A percentile compares a stretch with the other conserved stretches of the same genome.
These are phyloP conservation scores for Micrastur ruficollis DNA, from an alignment of 2,797 vertebrate genomes.

Conservation along the genomic window DNA sequence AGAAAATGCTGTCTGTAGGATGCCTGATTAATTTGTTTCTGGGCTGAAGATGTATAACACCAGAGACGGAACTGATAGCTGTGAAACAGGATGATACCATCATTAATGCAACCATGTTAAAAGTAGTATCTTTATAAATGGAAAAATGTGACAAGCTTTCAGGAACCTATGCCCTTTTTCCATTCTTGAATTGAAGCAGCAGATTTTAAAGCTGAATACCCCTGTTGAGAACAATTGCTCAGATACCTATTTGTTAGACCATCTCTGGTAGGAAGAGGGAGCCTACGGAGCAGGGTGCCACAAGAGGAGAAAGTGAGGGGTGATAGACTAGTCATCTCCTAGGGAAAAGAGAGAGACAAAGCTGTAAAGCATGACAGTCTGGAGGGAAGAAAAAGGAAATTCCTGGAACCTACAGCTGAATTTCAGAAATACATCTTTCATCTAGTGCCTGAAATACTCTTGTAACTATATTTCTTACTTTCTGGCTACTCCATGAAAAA, in stretches of 20 bases:
- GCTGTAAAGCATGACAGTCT: background rate
- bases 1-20: background rate
- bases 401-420: background rate
- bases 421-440: background rate
- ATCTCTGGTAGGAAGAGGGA: background rate
- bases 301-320: background rate
- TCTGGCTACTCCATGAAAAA: background rate
- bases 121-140: background rate
- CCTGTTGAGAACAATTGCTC: background rate
- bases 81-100: background rate
- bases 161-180: background rate
- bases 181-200: background rate
- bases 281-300: background rate
- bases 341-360: background rate
- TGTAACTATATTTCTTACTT: background rate
- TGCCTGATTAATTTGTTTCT: background rate
- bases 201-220: background rate
- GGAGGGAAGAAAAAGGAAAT: background rate
- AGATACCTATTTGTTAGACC: background rate
- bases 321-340: background rate
- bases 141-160: background rate
- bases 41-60: background rate
- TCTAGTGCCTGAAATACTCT: background rate
- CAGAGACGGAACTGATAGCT: background rate
- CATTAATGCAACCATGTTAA: background rate